phyloP scores from a whole-genome alignment of 2,113 vertebrate species.

The Cisticola juncidis region DNA sequence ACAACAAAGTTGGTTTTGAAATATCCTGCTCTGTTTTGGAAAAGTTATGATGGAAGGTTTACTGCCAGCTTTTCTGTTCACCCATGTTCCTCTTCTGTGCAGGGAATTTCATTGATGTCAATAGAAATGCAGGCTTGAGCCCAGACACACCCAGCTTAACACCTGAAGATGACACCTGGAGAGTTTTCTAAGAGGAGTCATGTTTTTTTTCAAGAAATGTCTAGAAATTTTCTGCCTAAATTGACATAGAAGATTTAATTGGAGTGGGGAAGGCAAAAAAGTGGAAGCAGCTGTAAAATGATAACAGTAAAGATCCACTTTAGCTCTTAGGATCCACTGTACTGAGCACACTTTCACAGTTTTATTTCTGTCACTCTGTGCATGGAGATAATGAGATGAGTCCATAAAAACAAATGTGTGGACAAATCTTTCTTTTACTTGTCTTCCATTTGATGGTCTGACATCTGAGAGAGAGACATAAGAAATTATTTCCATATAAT shows the following conservation, averaged over 20 bases:
- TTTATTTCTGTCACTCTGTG: slow-evolving; percentile 34
- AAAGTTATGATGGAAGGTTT: not conserved
- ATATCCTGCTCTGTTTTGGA: not conserved
- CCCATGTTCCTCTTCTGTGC: not conserved
- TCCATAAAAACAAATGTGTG: not conserved
- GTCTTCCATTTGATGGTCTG: not conserved
- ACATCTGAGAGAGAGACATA: slow-evolving; percentile 29
- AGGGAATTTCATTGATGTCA: not conserved
- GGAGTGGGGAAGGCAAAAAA: not conserved
- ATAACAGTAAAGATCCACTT: not conserved
- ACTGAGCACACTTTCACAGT: not conserved
- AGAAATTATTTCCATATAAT: slow-evolving; percentile 21
- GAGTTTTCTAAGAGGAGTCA: not conserved
- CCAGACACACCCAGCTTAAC: not conserved
- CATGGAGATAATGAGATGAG: not conserved
- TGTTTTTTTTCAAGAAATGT: not conserved
- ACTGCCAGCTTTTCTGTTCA: not conserved
- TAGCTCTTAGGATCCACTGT: not conserved
- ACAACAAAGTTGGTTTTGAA: not conserved
- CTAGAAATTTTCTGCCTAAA: not conserved
- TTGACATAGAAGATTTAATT: not conserved
- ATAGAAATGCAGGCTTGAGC: not conserved
- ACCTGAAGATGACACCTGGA: not conserved
- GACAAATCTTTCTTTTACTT: slow-evolving; percentile 35
- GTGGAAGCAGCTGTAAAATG: not conserved